Percentiles rank a stretch among this genome's conserved stretches.
phyloP scores from a whole-genome alignment of 2,113 vertebrate species.

The Poeciliopsis turrubarensis region DNA sequence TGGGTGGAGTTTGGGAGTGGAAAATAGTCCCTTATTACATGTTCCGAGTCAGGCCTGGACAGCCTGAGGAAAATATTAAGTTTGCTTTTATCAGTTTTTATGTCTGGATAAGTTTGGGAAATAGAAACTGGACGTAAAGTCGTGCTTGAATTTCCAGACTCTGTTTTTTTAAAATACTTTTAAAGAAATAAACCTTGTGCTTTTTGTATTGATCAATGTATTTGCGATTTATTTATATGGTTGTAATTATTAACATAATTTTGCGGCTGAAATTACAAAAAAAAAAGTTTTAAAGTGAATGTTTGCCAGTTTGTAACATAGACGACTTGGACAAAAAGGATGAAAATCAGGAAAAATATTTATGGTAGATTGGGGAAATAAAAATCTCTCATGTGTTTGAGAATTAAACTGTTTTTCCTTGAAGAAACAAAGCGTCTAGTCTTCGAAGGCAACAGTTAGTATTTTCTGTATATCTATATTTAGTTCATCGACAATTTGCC shows the following conservation, averaged over 20 bases:
- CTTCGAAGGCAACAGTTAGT: neutral
- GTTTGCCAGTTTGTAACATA: neutral
- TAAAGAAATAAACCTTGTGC: no score
- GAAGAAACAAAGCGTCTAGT: neutral
- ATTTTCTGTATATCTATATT: neutral
- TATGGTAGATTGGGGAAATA: neutral
- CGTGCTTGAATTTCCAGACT: neutral
- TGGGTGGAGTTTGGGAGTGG: slow-evolving; percentile 1
- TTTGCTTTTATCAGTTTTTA: neutral
- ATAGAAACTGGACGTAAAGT: neutral
- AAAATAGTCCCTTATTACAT: neutral
- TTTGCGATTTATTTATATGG: no score
- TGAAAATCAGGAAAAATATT: neutral
- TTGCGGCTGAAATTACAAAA: no score
- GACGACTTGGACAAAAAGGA: neutral
- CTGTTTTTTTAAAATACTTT: neutral
- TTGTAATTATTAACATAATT: no score
- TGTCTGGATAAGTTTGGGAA: neutral
- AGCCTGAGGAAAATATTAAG: neutral
- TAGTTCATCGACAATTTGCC: neutral
- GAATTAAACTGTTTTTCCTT: neutral
- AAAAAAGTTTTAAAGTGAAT: no score
- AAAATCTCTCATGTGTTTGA: slow-evolving; percentile 1
- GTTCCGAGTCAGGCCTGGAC: neutral
- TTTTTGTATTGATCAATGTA: no score